A percentile compares a stretch with the other conserved stretches of the same genome.
Evolutionary conservation across 2,888 invertebrate genomes (phyloP).

Genomic region (Serrognathus titanus): DNA sequence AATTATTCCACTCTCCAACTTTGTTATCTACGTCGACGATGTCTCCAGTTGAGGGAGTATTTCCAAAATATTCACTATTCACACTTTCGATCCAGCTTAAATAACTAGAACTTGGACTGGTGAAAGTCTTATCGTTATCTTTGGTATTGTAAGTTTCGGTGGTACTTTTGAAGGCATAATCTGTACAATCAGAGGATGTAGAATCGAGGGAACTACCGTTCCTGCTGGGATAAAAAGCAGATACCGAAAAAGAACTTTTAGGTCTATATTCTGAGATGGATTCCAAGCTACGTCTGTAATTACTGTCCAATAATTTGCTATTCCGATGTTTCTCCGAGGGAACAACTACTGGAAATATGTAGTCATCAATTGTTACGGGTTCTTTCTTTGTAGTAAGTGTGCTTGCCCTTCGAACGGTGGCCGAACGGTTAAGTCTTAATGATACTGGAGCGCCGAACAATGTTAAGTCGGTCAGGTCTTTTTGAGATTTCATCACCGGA

Average conservation of each 20-base stretch:
- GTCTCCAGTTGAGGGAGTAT: slow-evolving; percentile 22
- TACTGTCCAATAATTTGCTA: slow-evolving; percentile 35
- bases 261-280: slow-evolving; percentile 47
- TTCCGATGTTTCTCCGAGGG: slow-evolving; percentile 18
- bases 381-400: slow-evolving; percentile 29
- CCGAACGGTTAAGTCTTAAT: slow-evolving; percentile 35
- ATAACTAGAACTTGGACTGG: slow-evolving; percentile 44
- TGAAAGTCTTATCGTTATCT: slow-evolving; percentile 33
- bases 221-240: slow-evolving; percentile 30
- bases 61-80: slow-evolving; percentile 41
- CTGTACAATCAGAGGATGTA: slow-evolving; percentile 39
- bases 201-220: slow-evolving; percentile 40
- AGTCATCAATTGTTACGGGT: slow-evolving; percentile 13
- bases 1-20: slow-evolving; percentile 50
- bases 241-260: slow-evolving; percentile 40
- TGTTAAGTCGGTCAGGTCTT: slow-evolving; percentile 38
- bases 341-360: slow-evolving; percentile 7
- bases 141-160: slow-evolving; percentile 29
- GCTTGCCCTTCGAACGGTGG: slow-evolving; percentile 42
- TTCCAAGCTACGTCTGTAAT: slow-evolving; percentile 43
- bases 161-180: slow-evolving; percentile 39
- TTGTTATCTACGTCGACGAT: slow-evolving; percentile 36
- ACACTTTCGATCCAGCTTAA: slow-evolving; percentile 49
- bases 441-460: slow-evolving; percentile 39
- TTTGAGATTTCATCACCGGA: slow-evolving; percentile 31